Evolutionary conservation across 2,888 invertebrate species (phyloP), one percentile per base, ranked within the genome.

Genomic region (Epistrophe eligans): DNA sequence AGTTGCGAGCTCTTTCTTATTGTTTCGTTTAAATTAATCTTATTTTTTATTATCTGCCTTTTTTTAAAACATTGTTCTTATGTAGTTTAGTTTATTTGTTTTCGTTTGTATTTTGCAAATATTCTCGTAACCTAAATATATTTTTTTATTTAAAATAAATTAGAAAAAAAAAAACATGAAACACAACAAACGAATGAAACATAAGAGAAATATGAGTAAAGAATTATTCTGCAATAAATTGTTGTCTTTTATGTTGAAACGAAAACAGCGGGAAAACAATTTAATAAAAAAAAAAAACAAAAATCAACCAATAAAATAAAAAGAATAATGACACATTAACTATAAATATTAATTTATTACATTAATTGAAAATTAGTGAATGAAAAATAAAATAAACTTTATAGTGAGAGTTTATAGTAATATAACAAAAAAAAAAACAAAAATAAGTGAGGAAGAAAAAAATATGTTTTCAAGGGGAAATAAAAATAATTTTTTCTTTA

Each of bases 401-500:
- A 9, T 35, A 87, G 87, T 79, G 72, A 83, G 66, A 79, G 87
- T 79, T 79, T 70, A 85, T 77, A 85, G 74, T 82, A 74, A 66
- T 48, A 67, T 28, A 50, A 66, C 43, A 66, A 66, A 64, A n/a
- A 38, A 7, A 64, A 48, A 82, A 72, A 32, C 79, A 72, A 11
- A 60, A 28, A 66, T 35, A 87, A 72, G 64, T 62, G 76, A 83
- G 55, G 70, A 82, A 62, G 62, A 67, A 83, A 76, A 87, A 79
- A 60, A 58, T 73, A 82, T 87, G 87, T 83, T 87, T 83, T 87
- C 79, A 87, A 87, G 83, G 83, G 83, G 83, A 83, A 87, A 87
- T 87, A 87, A 87, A 87, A 79, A 57, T 79, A 83, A 83, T 87
- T 87, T 87, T 83, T 87, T 87, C 87, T 87, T 87, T 87, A 85